Evolutionary conservation across 2,888 invertebrate genomes (phyloP).

Genomic region (Willowsia nigromaculata): DNA sequence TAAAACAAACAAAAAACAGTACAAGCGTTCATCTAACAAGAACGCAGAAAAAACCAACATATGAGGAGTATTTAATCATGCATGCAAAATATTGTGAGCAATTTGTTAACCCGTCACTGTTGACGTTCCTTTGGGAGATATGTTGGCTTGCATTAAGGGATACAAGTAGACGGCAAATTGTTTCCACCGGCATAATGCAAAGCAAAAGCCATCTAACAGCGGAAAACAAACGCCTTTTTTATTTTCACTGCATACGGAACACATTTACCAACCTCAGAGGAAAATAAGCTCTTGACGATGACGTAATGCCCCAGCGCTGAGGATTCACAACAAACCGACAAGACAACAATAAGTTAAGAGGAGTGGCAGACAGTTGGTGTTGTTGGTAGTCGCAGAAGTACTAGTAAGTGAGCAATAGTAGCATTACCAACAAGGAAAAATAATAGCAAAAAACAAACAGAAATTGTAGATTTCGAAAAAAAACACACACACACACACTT

Average conservation of each 20-base stretch:
- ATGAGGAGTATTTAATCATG: constrained; percentile 61
- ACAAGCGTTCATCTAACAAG: not conserved
- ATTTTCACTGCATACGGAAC: not conserved
- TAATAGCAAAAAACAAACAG: not conserved
- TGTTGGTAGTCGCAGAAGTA: not conserved
- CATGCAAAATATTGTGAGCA: constrained; percentile 65
- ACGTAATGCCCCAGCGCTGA: constrained; percentile 15
- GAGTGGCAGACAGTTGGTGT: constrained; percentile 9
- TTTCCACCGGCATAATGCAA: constrained; percentile 18
- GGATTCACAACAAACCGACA: not conserved
- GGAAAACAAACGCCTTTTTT: constrained; percentile 39
- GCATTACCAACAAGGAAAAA: not conserved
- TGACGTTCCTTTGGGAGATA: constrained; percentile 52
- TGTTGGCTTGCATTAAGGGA: constrained; percentile 18
- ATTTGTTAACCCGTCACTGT: constrained; percentile 66
- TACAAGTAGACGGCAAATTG: constrained; percentile 41
- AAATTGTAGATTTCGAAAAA: constrained; percentile 29
- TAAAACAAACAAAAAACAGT: not conserved
- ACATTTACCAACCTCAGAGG: not conserved
- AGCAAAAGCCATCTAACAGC: not conserved
- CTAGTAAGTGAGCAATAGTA: not conserved
- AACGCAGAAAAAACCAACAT: constrained; percentile 25
- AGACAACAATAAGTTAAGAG: constrained; percentile 30
- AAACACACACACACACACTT: not conserved
- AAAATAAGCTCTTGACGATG: constrained; percentile 35